Base-by-base conservation (phyloP, 2,888 invertebrate genomes). In the Uropetala carovei region DNA sequence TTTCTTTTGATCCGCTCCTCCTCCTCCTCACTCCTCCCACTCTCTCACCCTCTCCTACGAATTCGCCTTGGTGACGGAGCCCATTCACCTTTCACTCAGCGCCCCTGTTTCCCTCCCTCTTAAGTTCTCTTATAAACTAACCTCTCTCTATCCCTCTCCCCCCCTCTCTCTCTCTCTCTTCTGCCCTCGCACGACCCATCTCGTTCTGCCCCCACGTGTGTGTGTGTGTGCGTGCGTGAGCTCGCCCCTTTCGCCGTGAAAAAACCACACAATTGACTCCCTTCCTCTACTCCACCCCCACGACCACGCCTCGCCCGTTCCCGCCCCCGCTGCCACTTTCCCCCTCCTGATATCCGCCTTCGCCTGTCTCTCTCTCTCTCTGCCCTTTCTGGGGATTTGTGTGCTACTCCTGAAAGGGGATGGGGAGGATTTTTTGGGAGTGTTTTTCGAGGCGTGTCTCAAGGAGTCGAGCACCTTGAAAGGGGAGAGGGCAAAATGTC, bases 11-110 rank as follows among this genome's bases (percentile, higher is more conserved):
- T 86, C 86, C 86, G 18, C 86, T 57, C 86, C 30, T 86, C 58
- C 58, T 59, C 43, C 82, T 27, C 58, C 85, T 82, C 82, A 82
- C 13, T 22, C 82, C 82, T 82, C 82, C 3, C 9, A 8, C 82
- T 2, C 83, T 56, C 83, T 0, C 43, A 18, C 83, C 43, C 43
- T 18, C 16, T 22, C 60, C 11, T 56, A 11, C 56, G 18, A 27
- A 27, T 58, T 14, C 86, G 27, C 86, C 60, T 14, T 60, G 86
- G 14, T 27, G 30, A 22, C n/a, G 57, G 59, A 86, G 60, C 86
- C 86, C 86, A 86, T 86, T 60, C 86, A 60, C 86, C 86, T 60
- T 60, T 86, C 86, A 86, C 86, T 86, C 86, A 86, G 60, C 60
- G 30, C 86, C 86, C 27, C 30, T n/a, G 59, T 60, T 30, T 60